phyloP scores from a whole-genome alignment of 92 coral and sea anemone species.

The Parazoanthus darwini region DNA sequence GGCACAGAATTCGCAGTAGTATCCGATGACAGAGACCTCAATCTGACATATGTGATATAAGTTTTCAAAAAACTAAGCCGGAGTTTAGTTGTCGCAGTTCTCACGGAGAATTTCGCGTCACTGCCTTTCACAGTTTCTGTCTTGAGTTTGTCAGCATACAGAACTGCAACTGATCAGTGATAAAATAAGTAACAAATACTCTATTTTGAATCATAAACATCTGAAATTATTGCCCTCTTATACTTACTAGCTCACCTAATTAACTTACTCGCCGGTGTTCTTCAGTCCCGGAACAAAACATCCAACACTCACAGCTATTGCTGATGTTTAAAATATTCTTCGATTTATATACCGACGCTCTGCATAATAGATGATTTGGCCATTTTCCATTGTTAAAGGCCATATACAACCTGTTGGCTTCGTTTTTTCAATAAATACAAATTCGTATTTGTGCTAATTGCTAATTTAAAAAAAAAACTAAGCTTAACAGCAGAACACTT shows the following conservation, averaged over 20 bases:
- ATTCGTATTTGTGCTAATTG: background rate
- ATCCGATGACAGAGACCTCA: background rate
- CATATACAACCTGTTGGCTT: slow-evolving; percentile 27
- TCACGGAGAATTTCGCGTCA: background rate
- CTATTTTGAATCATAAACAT: no score
- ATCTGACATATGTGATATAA: background rate
- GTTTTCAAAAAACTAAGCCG: background rate
- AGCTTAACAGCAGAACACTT: no score
- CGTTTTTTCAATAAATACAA: background rate
- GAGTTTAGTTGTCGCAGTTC: background rate
- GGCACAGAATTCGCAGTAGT: background rate
- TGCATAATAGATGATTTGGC: slow-evolving; percentile 30
- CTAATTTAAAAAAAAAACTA: no score
- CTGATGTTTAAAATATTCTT: background rate
- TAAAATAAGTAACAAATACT: no score
- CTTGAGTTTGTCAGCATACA: background rate
- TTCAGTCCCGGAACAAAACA: background rate
- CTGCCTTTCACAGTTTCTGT: background rate
- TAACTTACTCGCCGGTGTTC: background rate
- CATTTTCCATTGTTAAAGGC: background rate
- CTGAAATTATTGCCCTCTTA: background rate
- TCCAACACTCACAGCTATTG: background rate
- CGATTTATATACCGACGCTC: slow-evolving; percentile 24
- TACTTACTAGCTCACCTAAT: background rate
- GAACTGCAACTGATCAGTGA: background rate